A percentile compares a stretch with the other conserved stretches of the same genome.
Conservation (phyloP, 2,113 vertebrate species). For the Pomatostomus ruficeps region DNA sequence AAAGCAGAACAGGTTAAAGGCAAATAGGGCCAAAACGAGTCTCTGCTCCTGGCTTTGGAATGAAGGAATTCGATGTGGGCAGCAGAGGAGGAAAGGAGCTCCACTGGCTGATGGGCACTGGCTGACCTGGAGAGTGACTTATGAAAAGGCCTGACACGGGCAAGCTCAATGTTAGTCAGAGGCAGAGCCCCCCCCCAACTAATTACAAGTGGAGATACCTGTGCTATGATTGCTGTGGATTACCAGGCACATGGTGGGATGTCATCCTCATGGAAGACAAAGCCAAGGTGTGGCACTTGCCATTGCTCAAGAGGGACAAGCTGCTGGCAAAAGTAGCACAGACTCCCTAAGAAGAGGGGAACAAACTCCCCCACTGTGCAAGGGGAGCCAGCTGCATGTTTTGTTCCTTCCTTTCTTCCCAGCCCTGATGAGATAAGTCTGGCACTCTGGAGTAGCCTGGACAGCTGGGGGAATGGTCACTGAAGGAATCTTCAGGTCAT, state of each 20-base stretch:
- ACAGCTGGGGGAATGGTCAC: background rate
- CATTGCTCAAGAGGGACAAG: background rate
- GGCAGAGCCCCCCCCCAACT: background rate
- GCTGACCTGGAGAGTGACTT: background rate
- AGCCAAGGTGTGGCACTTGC: background rate
- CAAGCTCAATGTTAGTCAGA: background rate
- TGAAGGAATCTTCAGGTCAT: background rate
- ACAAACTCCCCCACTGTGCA: fast-evolving
- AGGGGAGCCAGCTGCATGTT: background rate
- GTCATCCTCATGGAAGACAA: background rate
- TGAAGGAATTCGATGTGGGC: fast-evolving
- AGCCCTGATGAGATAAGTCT: background rate
- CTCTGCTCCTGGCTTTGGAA: background rate
- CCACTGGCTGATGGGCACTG: background rate
- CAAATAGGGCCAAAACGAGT: background rate
- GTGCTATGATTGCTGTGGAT: background rate
- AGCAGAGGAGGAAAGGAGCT: background rate
- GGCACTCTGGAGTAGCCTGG: background rate
- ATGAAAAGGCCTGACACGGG: background rate
- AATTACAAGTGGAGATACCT: background rate
- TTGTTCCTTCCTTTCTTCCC: background rate
- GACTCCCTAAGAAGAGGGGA: background rate
- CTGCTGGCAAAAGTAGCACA: background rate
- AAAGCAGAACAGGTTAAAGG: background rate
- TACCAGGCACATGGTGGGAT: background rate